Evolutionary conservation across 2,888 invertebrate genomes (phyloP), one percentile per base, ranked within the genome.

Genomic region (Linhomoeus sp.): DNA sequence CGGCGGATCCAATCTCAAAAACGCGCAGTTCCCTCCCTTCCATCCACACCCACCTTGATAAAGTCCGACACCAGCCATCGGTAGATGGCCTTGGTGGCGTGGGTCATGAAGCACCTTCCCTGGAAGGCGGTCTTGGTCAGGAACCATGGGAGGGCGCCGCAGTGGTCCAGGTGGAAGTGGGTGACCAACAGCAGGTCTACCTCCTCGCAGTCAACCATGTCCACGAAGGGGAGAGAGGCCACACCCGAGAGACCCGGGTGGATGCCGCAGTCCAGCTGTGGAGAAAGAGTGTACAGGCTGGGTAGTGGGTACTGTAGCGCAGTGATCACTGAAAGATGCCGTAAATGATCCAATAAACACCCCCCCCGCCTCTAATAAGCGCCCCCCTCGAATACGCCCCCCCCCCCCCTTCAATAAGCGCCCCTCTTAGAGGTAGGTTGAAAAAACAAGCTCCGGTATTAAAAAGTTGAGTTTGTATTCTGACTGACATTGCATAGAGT

Each of bases 71-170:
- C 73, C 26, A 94, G 75, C 90, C 90, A 92, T 54, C 88, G 74
- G 66, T 92, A 94, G 61, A 99, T 97, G 25, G 94, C 94, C 73
- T 99, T 97, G 0, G 97, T 92, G 0, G 97, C 94, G 65, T 99
- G 97, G 0, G 97, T 97, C 97, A 97, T 97, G 65, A 92, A 94
- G 66, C 92, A 92, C 39, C 90, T 76, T 1, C 94, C 92, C 60
- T 54, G 48, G 67, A 97, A 94, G 46, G 83, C 85, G 0, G 97
- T 97, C 67, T 94, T 94, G 59, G 81, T 79, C 26, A 97, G 72
- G 66, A 97, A 90, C 88, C 92, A 97, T 0, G 97, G 97, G 48
- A 97, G 68, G 0, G 92, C 94, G 1, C 97, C 97, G 58, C 87
- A 86, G 70, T 97, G 97, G 66, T 97, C 97, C 64, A 97, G 72